Evolutionary conservation across 1,140 invertebrate species (phyloP), one percentile per base, ranked within the genome.

Genomic region (Phocides pigmalion): DNA sequence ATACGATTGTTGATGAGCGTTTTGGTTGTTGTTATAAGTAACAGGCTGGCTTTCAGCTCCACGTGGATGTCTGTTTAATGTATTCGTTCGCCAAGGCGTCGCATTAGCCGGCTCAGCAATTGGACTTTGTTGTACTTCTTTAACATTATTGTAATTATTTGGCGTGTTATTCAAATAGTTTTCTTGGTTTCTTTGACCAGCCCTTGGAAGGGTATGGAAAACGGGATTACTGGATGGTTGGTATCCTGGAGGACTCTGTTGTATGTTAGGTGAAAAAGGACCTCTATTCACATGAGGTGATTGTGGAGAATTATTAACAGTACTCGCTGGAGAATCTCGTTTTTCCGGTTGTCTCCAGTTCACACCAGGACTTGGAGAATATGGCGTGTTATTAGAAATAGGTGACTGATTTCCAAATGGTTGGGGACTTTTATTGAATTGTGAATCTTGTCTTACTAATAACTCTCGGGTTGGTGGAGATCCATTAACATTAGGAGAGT

Each of bases 381-480:
- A 89, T 1, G 85, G 76, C 3, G 82, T 73, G 42, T 70, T 76
- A 62, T 76, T 86, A 37, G 65, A 75, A 28, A 81, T 17, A 44
- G 87, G 87, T 3, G 83, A 80, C 65, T 84, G 84, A 41, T 79
- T 81, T 12, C 46, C 66, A 63, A 80, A 92, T 6, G 91, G 91
- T 49, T 89, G 87, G 46, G 90, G 90, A 69, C 90, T 92, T 49
- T 89, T 90, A 65, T 92, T 92, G 64, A 92, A 92, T 68, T 92
- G 91, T 16, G 91, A 92, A 41, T 92, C 91, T 68, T 92, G 91
- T 50, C 90, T 78, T 54, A 89, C 80, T 39, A 92, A 72, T 2
- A 88, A 42, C 64, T 92, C 90, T 70, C 89, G 83, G 28, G 86
- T 91, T 17, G 79, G 89, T 8, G 90, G 84, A 46, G 82, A 75